Evolutionary conservation across 2,888 invertebrate species (phyloP).

Genomic region (Thysanoteuthis rhombus): DNA sequence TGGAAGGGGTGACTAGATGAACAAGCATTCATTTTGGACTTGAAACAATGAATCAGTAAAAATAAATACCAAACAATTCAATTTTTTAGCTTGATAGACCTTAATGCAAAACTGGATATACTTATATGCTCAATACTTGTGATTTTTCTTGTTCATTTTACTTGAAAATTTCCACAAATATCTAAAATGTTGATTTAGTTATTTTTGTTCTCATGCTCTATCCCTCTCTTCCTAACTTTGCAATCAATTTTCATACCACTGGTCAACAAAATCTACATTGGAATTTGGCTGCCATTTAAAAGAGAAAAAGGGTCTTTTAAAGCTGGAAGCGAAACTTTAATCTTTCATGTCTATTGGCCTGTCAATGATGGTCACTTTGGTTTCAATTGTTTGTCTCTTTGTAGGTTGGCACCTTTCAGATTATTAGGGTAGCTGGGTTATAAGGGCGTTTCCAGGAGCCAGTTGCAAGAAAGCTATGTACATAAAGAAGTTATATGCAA

Average conservation of each 20-base stretch:
- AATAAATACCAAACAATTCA: neutral
- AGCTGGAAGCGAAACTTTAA: neutral
- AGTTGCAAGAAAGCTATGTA: neutral
- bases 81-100: neutral
- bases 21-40: neutral
- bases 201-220: neutral
- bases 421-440: constrained; percentile 12
- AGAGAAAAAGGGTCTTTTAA: neutral
- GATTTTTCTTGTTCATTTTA: neutral
- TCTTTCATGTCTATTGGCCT: neutral
- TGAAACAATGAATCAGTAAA: neutral
- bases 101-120: neutral
- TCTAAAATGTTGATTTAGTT: neutral
- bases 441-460: neutral
- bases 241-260: neutral
- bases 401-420: neutral
- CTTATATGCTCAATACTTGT: neutral
- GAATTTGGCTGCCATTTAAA: neutral
- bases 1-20: neutral
- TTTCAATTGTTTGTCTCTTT: neutral
- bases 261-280: neutral
- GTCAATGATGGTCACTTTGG: neutral
- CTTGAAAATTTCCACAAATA: neutral
- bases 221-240: neutral
- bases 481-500: neutral